Evolutionary conservation across 2,797 vertebrate species (phyloP).

Genomic region (Simalia tracyae): DNA sequence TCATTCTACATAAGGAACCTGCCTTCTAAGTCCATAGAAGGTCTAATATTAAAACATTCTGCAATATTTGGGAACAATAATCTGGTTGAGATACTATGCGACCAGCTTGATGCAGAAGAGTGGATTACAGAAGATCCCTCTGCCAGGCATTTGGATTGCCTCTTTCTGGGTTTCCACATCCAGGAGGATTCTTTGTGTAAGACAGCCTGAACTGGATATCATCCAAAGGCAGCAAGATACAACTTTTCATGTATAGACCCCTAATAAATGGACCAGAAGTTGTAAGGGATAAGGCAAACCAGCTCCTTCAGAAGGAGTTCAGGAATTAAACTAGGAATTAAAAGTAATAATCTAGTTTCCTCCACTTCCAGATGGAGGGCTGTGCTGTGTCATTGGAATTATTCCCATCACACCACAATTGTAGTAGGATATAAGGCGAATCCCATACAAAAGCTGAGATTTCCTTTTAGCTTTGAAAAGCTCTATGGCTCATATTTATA

Average conservation of each 20-base stretch:
- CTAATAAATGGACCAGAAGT: not conserved
- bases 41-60: not conserved
- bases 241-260: not conserved
- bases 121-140: not conserved
- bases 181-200: not conserved
- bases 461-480: not conserved
- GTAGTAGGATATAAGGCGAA: not conserved
- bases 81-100: not conserved
- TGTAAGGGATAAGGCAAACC: not conserved
- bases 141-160: not conserved
- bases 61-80: not conserved
- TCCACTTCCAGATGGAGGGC: not conserved
- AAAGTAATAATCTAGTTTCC: not conserved
- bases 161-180: not conserved
- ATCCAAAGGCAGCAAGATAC: not conserved
- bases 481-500: not conserved
- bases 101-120: not conserved
- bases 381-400: not conserved
- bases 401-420: not conserved
- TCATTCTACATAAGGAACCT: not conserved
- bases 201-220: not conserved
- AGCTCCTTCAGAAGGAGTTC: not conserved
- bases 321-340: not conserved
- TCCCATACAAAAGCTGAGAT: not conserved
- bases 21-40: not conserved